phyloP scores from a whole-genome alignment of 2,797 vertebrate genomes.

The Takifugu rubripes region DNA sequence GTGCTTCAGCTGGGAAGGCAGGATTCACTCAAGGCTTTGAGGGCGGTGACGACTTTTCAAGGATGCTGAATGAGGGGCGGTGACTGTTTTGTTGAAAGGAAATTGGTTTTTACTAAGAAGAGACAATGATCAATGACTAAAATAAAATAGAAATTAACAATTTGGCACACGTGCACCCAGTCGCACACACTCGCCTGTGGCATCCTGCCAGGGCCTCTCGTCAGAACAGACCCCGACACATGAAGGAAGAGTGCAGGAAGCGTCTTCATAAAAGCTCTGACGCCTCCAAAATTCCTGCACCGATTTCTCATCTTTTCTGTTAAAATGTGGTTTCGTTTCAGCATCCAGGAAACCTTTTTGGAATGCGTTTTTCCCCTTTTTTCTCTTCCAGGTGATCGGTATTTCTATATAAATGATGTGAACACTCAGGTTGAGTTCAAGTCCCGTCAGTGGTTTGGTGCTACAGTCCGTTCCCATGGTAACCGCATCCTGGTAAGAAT shows the following conservation, averaged over 20 bases:
- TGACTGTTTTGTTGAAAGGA: conserved; percentile 1
- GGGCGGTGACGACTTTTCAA: background rate
- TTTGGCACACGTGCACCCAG: conserved; percentile 10
- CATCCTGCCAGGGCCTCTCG: conserved; percentile 25
- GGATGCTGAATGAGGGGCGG: background rate
- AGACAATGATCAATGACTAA: conserved; percentile 5
- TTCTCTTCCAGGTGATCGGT: conserved; percentile 62
- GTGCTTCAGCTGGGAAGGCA: too few relatives aligned
- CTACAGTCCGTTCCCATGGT: conserved; percentile 80
- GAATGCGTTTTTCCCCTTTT: background rate
- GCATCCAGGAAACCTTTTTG: too few relatives aligned
- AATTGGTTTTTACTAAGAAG: background rate
- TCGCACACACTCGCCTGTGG: background rate
- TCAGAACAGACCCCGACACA: conserved; percentile 45
- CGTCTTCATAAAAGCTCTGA: conserved; percentile 27
- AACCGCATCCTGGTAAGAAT: conserved; percentile 80
- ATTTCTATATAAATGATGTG: conserved; percentile 58
- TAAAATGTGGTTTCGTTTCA: background rate
- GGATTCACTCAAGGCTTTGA: background rate
- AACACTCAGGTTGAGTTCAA: conserved; percentile 83
- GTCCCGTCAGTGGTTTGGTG: conserved; percentile 88
- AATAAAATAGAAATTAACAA: conserved; percentile 6
- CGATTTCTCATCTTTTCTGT: too few relatives aligned
- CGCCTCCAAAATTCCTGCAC: background rate
- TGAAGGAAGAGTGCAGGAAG: conserved; percentile 37